Evolutionary conservation across 2,888 invertebrate genomes (phyloP), one percentile per base, ranked within the genome.

Genomic region (Baronia brevicornis): DNA sequence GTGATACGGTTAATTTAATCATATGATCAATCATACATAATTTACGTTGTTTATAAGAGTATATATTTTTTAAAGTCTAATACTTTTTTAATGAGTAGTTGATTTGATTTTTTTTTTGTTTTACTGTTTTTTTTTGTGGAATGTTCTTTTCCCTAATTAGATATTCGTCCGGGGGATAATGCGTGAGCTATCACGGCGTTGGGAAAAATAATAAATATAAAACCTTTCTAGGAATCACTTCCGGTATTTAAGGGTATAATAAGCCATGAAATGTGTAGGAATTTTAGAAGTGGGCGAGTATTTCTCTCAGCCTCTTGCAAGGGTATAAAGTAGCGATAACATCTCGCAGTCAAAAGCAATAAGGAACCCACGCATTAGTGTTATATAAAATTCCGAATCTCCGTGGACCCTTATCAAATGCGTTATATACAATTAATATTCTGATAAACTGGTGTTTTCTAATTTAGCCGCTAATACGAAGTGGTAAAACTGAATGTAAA

Each of bases 301-400:
- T 39, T 39, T 28, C 38, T 26, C 40, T 30, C 34, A 24, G 38
- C 22, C 33, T 29, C 37, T 39, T 39, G 40, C 43, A 41, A 43
- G 37, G 45, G 38, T 33, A 34, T 37, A 37, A 37, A 33, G 33
- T 33, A 32, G 19, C 29, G 43, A 43, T 41, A 41, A 30, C 26
- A 46, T 38, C 42, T 28, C 22, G 22, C 14, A 30, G 19, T 31
- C 20, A 35, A 36, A 24, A 33, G 38, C 28, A 20, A 28, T 26
- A 28, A 34, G 38, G 32, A 30, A 17, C 36, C 36, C 39, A 42
- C 36, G 36, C 34, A 29, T 29, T 15, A 25, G 34, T 22, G 30
- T 36, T 19, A 30, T 28, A 18, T 24, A 28, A 31, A 33, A 31
- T 27, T 28, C 34, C 32, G 33, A 41, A 41, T 35, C 34, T 20